These are phyloP conservation scores for Sciurus niger DNA, from an alignment of 2,113 vertebrate species.

Conservation along the genomic window DNA sequence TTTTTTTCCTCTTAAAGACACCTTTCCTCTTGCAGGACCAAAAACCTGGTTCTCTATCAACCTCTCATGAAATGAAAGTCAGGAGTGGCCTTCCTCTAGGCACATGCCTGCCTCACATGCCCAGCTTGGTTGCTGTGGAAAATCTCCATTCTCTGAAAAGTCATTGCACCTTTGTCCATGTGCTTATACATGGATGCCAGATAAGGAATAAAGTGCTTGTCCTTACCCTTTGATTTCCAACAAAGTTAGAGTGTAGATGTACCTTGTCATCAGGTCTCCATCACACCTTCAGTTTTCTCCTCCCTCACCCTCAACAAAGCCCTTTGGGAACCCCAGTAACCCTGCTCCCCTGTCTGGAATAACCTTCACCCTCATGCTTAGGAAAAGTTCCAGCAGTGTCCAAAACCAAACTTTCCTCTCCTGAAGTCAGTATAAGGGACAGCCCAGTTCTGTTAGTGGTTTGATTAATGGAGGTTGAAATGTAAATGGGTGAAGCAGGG, in stretches of 20 bases:
- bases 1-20: not conserved
- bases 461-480: not conserved
- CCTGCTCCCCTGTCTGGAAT: not conserved
- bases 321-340: not conserved
- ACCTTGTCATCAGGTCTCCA: not conserved
- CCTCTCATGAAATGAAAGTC: not conserved
- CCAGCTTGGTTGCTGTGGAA: not conserved
- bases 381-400: not conserved
- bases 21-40: not conserved
- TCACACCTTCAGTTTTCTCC: not conserved
- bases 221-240: not conserved
- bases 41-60: not conserved
- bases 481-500: accelerated
- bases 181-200: not conserved
- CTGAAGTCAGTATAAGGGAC: not conserved
- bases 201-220: not conserved
- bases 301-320: not conserved
- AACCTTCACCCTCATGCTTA: not conserved
- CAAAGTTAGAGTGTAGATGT: not conserved
- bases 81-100: not conserved
- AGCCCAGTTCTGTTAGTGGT: not conserved
- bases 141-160: not conserved
- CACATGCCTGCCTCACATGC: not conserved
- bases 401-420: not conserved
- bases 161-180: not conserved